These are phyloP conservation scores for Probosciger aterrimus DNA, from an alignment of 2,113 vertebrate genomes.

Conservation along the genomic window DNA sequence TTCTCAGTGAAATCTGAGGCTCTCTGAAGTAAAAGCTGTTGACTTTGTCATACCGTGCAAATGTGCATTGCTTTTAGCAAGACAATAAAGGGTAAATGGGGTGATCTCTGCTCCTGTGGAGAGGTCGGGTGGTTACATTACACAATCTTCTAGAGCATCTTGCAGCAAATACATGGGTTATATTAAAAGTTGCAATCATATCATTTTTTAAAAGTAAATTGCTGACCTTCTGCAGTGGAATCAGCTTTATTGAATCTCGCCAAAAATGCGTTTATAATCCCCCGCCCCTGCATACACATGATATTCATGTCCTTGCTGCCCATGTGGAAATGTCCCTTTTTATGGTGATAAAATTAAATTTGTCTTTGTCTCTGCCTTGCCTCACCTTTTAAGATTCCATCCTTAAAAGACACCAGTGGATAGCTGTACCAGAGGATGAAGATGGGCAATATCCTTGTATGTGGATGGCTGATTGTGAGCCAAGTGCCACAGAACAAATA, in stretches of 20 bases:
- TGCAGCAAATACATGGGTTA: slow-evolving; percentile 82
- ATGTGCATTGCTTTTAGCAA: slow-evolving; percentile 66
- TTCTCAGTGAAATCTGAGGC: slow-evolving; percentile 35
- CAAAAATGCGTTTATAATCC: slow-evolving; percentile 81
- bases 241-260: slow-evolving; percentile 88
- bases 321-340: slow-evolving; percentile 77
- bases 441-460: background rate
- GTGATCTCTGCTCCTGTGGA: slow-evolving; percentile 67
- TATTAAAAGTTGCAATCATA: slow-evolving; percentile 84
- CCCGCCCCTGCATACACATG: slow-evolving; percentile 64
- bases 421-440: slow-evolving; percentile 12
- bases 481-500: slow-evolving; percentile 19
- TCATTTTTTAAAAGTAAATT: slow-evolving; percentile 82
- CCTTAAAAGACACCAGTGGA: slow-evolving; percentile 42
- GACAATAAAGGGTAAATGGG: slow-evolving; percentile 74
- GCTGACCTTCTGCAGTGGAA: slow-evolving; percentile 86
- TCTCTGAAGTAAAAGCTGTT: slow-evolving; percentile 41
- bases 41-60: slow-evolving; percentile 45
- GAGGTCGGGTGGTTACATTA: slow-evolving; percentile 76
- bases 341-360: slow-evolving; percentile 81
- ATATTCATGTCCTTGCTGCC: slow-evolving; percentile 80
- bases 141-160: slow-evolving; percentile 75
- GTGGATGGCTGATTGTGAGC: background rate
- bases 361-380: slow-evolving; percentile 64
- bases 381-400: slow-evolving; percentile 74